Percentiles rank a stretch among this genome's conserved stretches.
phyloP scores from a whole-genome alignment of 2,113 vertebrate species.

The Ceratotherium simum region DNA sequence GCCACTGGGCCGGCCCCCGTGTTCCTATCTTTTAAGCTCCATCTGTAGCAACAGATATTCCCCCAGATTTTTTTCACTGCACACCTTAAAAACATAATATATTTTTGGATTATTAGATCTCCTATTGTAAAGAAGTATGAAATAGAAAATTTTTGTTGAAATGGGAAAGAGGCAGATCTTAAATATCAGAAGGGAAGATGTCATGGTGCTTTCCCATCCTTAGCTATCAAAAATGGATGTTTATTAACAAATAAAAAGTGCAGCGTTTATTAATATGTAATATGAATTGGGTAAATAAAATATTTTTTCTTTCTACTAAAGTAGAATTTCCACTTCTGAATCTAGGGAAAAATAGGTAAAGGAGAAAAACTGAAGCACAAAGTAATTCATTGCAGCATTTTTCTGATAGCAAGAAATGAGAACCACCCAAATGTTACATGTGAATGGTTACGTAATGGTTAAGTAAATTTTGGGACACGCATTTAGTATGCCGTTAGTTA shows the following conservation, averaged over 20 bases:
- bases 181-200: not conserved
- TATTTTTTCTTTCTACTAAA: not conserved
- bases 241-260: not conserved
- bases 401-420: constrained; percentile 22
- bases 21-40: not conserved
- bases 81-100: not conserved
- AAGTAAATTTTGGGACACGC: not conserved
- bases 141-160: not conserved
- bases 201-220: not conserved
- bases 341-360: not conserved
- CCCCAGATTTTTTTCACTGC: not conserved
- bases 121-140: not conserved
- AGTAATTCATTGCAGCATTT: not conserved
- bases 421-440: not conserved
- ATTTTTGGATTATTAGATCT: not conserved
- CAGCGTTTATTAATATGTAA: not conserved
- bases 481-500: not conserved
- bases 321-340: constrained; percentile 20
- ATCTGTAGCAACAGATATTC: not conserved
- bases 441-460: not conserved
- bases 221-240: not conserved
- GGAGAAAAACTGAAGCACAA: not conserved
- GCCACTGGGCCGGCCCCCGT: no score
- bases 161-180: not conserved
- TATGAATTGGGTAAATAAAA: constrained; percentile 3